phyloP scores from a whole-genome alignment of 2,797 vertebrate species.

The Chromis chromis region DNA sequence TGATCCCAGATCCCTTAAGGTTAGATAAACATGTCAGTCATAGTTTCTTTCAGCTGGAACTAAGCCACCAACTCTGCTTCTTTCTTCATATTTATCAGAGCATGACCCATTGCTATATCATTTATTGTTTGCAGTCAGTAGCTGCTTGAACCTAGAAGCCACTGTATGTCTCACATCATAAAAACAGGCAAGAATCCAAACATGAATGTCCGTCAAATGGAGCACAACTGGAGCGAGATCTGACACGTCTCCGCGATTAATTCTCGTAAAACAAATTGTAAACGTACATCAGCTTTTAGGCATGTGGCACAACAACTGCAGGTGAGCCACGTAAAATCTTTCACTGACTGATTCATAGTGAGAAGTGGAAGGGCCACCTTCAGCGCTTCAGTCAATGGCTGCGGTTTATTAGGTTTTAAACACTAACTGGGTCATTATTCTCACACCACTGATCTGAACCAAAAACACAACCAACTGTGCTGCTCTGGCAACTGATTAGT shows the following conservation, averaged over 20 bases:
- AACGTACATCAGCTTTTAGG: neutral
- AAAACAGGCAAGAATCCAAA: neutral
- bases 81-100: conserved; percentile 13
- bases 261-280: neutral
- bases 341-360: neutral
- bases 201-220: conserved; percentile 7
- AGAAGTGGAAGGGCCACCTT: neutral
- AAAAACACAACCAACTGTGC: conserved; percentile 11
- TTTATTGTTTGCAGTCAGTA: neutral
- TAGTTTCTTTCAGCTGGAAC: neutral
- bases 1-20: neutral
- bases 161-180: neutral
- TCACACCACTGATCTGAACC: conserved; percentile 11
- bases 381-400: neutral
- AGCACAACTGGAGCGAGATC: conserved; percentile 2
- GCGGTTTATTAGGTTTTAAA: neutral
- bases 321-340: neutral
- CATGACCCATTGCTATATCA: conserved; percentile 12
- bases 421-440: conserved; percentile 4
- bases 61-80: neutral
- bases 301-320: neutral
- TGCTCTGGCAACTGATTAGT: neutral
- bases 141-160: neutral
- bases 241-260: conserved; percentile 16
- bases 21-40: neutral